A percentile compares a stretch with the other conserved stretches of the same genome.
phyloP scores from a whole-genome alignment of 2,113 vertebrate species.

The Hemiprocne comata region DNA sequence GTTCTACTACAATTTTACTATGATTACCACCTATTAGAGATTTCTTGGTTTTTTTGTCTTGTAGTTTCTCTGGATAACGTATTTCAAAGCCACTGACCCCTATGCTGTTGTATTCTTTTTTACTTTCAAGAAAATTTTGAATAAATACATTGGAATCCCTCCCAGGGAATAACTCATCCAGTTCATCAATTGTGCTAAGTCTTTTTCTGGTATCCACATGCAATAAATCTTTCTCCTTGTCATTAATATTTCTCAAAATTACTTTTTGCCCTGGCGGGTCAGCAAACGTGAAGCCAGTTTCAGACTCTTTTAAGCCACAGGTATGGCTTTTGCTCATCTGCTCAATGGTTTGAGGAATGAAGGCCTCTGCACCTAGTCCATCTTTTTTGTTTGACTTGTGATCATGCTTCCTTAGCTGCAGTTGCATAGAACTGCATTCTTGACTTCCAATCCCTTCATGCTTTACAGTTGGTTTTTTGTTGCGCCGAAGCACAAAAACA shows the following conservation, averaged over 20 bases:
- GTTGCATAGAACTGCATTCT: slow-evolving; percentile 91
- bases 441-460: slow-evolving; percentile 91
- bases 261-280: slow-evolving; percentile 93
- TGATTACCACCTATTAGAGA: slow-evolving; percentile 97
- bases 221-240: slow-evolving; percentile 92
- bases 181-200: slow-evolving; percentile 97
- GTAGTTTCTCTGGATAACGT: slow-evolving; percentile 96
- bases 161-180: slow-evolving; percentile 94
- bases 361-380: slow-evolving; percentile 87
- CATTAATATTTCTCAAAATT: slow-evolving; percentile 85
- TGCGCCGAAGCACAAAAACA: slow-evolving; percentile 93
- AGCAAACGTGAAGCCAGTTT: slow-evolving; percentile 88
- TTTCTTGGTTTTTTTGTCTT: slow-evolving; percentile 96
- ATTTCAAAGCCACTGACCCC: slow-evolving; percentile 97
- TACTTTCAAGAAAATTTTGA: slow-evolving; percentile 94
- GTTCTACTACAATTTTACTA: slow-evolving; percentile 97
- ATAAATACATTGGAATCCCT: slow-evolving; percentile 95
- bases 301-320: slow-evolving; percentile 90
- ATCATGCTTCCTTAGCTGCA: slow-evolving; percentile 89
- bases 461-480: slow-evolving; percentile 90
- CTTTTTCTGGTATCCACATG: slow-evolving; percentile 90
- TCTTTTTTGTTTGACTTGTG: slow-evolving; percentile 91
- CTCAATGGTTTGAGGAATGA: slow-evolving; percentile 97
- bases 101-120: slow-evolving; percentile 97
- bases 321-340: slow-evolving; percentile 97